Evolutionary conservation across 2,113 vertebrate genomes (phyloP), one percentile per base, ranked within the genome.

Genomic region (Serilophus lunatus): DNA sequence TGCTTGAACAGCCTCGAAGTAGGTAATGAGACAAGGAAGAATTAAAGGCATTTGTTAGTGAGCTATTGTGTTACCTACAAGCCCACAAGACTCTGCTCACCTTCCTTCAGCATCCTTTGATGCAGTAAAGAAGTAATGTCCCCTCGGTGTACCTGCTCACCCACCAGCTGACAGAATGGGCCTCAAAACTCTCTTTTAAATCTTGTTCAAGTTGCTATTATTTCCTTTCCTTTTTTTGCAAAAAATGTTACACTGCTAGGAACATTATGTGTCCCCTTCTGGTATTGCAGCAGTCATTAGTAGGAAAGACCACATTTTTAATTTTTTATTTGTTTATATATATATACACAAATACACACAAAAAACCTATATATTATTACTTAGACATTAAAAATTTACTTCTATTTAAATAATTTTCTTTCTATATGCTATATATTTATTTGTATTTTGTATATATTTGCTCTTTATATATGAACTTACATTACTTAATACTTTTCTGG

Each of bases 81-180:
- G 26, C 35, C 42, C 9, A 6, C 13, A 5, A 3, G 35, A 13
- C 3, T 10, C 45, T 18, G n/a, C 11, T n/a, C 28, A 4, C 28
- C 53, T 35, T 31, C 80, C 81, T 47, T 16, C 38, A 33, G 64
- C 9, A 1, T 17, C 49, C 29, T 50, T 9, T 7, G 35, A 2
- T 23, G 42, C 65, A 14, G 44, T 5, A 4, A 23, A 8, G 45
- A 5, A 19, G 26, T 2, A 5, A 9, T 0, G 3, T 35, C 4
- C 38, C 35, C 49, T n/a, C 0, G 0, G 28, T 10, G 47, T 2
- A 29, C 25, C 56, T 36, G 16, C 26, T 2, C 13, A 20, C 45
- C 40, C 12, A 8, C 47, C 45, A 33, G 3, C 60, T 28, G 26
- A 10, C 13, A 9, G 25, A 54, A 10, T 0, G 0, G 25, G 35